Conservation (phyloP, 37 sponge, comb jelly and placozoan genomes). For the Geodia barretti region DNA sequence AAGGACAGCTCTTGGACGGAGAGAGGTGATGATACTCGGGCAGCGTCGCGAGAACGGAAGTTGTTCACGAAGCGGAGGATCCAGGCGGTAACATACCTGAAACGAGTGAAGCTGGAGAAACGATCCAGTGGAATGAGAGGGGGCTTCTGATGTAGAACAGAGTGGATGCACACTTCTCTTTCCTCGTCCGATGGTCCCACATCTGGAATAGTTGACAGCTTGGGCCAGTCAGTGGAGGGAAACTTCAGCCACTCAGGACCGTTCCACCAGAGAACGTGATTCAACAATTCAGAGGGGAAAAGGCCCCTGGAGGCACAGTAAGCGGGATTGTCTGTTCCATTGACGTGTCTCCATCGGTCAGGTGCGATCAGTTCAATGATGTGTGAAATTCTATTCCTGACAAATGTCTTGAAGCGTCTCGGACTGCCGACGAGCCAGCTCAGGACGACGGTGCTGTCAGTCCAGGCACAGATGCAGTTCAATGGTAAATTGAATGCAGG, state of each 20-base stretch:
- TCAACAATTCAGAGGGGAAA: slow-evolving; percentile 4
- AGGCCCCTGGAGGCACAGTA: slow-evolving; percentile 24
- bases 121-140: slow-evolving; percentile 20
- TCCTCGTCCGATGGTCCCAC: not conserved
- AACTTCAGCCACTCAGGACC: not conserved
- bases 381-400: not conserved
- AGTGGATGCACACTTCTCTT: slow-evolving; percentile 3
- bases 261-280: not conserved
- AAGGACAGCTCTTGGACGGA: slow-evolving; percentile 2
- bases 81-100: slow-evolving; percentile 18
- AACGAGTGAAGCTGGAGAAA: slow-evolving; percentile 8
- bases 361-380: slow-evolving; percentile 4
- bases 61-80: slow-evolving; percentile 8
- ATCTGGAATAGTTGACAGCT: not conserved
- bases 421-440: slow-evolving; percentile 6
- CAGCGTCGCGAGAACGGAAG: too few relatives aligned
- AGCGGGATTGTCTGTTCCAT: slow-evolving; percentile 5
- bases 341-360: slow-evolving; percentile 10
- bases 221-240: not conserved
- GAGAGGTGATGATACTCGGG: too few relatives aligned
- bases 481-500: not conserved
- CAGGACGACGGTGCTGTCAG: slow-evolving; percentile 10
- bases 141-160: not conserved
- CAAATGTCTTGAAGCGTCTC: slow-evolving; percentile 22
- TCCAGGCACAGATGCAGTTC: not conserved